These are phyloP conservation scores for Neofelis nebulosa DNA, from an alignment of 2,113 vertebrate genomes.

Conservation along the genomic window DNA sequence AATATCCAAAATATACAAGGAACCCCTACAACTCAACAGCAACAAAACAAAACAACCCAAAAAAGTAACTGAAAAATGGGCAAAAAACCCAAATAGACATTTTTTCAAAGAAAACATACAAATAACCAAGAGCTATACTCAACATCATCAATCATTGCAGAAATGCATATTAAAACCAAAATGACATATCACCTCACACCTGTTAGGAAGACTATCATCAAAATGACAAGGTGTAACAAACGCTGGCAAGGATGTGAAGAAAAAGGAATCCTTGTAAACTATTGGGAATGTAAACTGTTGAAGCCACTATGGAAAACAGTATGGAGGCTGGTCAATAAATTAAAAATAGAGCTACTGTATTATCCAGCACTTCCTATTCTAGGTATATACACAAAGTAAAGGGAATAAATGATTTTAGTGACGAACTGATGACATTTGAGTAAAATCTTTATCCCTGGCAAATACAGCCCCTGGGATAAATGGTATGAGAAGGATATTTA, in stretches of 20 bases:
- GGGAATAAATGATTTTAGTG: background rate
- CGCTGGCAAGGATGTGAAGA: background rate
- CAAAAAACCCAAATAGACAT: background rate
- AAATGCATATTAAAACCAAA: background rate
- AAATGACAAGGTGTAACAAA: background rate
- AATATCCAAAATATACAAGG: background rate
- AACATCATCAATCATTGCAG: background rate
- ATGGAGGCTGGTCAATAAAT: background rate
- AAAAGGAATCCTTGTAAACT: background rate
- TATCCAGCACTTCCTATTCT: background rate
- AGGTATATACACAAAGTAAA: background rate
- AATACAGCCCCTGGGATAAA: background rate
- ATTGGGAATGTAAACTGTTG: background rate
- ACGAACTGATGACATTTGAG: background rate
- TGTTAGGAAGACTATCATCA: background rate
- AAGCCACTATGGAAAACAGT: background rate
- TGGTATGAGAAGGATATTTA: background rate
- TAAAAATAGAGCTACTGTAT: background rate
- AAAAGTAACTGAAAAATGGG: background rate
- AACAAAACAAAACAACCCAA: background rate
- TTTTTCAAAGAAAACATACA: background rate
- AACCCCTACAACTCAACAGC: background rate
- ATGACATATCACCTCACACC: background rate
- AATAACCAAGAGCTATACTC: background rate
- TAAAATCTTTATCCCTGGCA: background rate